phyloP scores from a whole-genome alignment of 2,888 invertebrate genomes.

The Conchocele bisecta region DNA sequence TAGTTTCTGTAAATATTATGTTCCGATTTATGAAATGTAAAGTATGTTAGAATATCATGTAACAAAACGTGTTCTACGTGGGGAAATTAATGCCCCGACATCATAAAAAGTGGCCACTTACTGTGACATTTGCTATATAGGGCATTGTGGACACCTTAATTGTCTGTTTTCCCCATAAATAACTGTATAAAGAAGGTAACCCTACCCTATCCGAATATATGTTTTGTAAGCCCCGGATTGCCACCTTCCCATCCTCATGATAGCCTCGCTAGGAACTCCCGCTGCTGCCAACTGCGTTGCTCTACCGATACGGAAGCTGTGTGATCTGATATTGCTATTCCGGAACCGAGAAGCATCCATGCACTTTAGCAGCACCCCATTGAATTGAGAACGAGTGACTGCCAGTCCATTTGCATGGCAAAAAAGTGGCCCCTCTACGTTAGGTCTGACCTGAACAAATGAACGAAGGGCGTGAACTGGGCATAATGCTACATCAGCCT shows the following conservation, averaged over 20 bases:
- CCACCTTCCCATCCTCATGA: conserved; percentile 1
- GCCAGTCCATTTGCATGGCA: not conserved
- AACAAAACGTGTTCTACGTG: too few relatives aligned
- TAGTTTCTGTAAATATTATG: too few relatives aligned
- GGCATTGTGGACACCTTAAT: too few relatives aligned
- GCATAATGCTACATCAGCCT: not conserved
- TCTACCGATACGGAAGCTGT: conserved; percentile 5
- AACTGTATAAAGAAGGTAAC: too few relatives aligned
- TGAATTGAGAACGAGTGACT: not conserved
- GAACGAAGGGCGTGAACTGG: not conserved
- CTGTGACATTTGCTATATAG: too few relatives aligned
- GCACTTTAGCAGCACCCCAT: not conserved
- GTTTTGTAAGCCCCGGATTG: too few relatives aligned
- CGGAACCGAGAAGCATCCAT: not conserved
- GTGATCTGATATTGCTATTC: not conserved
- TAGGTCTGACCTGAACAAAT: not conserved
- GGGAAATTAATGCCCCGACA: too few relatives aligned
- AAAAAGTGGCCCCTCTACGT: not conserved
- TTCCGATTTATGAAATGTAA: too few relatives aligned
- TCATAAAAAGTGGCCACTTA: too few relatives aligned
- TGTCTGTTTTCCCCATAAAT: too few relatives aligned
- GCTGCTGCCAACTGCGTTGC: not conserved
- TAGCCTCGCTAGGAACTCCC: not conserved
- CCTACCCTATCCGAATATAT: too few relatives aligned
- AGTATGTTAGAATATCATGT: too few relatives aligned